Percentiles rank a stretch among this genome's conserved stretches.
Conservation (phyloP, 1,140 invertebrate genomes). For the Pristionchus pacificus region DNA sequence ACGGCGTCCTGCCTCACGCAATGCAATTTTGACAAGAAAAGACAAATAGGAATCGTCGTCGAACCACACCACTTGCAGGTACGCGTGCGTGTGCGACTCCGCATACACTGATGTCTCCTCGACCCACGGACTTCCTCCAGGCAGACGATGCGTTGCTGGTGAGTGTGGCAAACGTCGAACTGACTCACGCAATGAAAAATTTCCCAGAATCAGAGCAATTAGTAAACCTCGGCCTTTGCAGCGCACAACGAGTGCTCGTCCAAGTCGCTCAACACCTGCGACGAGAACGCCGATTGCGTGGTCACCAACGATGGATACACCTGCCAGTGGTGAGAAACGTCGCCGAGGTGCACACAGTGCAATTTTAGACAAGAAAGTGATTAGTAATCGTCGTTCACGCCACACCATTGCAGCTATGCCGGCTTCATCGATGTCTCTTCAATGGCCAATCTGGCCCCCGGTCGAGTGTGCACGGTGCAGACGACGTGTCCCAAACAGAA, state of each 20-base stretch:
- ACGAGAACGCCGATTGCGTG: conserved; percentile 59
- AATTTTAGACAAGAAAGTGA: too few species aligned
- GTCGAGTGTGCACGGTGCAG: conserved; percentile 54
- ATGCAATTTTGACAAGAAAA: neutral
- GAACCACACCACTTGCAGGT: conserved; percentile 10
- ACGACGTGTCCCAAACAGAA: conserved; percentile 54
- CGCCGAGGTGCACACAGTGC: too few species aligned
- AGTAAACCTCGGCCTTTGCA: conserved; percentile 27
- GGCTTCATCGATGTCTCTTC: conserved; percentile 58
- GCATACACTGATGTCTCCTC: conserved; percentile 58
- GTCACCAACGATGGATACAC: conserved; percentile 56
- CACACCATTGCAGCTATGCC: conserved; percentile 38
- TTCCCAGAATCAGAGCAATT: neutral
- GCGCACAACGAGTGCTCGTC: conserved; percentile 54
- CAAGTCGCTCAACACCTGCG: conserved; percentile 52
- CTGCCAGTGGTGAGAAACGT: conserved; percentile 44
- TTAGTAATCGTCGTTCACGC: neutral
- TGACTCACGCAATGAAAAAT: neutral
- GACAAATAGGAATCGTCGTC: too few species aligned
- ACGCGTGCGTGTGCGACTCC: conserved; percentile 57
- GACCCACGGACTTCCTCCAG: conserved; percentile 46
- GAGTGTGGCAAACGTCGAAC: conserved; percentile 21
- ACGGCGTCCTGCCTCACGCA: neutral
- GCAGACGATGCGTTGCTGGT: conserved; percentile 53
- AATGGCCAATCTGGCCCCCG: conserved; percentile 52